phyloP scores from a whole-genome alignment of 2,797 vertebrate genomes.

The Cuniculus paca region DNA sequence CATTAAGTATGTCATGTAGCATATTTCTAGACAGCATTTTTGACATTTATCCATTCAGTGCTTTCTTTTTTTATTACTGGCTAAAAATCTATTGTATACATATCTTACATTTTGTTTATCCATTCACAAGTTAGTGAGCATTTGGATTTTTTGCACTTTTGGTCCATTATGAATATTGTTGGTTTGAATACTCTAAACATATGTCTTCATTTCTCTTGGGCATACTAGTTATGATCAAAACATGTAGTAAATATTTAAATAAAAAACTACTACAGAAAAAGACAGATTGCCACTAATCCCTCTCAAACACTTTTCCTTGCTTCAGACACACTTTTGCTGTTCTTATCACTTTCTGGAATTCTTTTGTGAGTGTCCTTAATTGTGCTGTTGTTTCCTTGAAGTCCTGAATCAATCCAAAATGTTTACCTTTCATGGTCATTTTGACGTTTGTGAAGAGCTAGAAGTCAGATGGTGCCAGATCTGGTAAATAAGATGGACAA shows the following conservation, averaged over 20 bases:
- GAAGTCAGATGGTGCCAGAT: neutral
- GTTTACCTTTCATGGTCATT: neutral
- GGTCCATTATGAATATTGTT: neutral
- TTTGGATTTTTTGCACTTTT: constrained; percentile 7
- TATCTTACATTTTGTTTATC: neutral
- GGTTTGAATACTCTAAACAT: neutral
- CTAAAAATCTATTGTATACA: neutral
- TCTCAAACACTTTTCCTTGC: neutral
- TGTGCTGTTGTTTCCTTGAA: neutral
- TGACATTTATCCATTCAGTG: neutral
- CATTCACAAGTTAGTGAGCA: constrained; percentile 21
- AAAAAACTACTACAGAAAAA: neutral
- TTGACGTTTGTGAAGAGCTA: neutral
- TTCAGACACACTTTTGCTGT: neutral
- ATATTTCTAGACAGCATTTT: neutral
- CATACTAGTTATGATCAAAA: neutral
- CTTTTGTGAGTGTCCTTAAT: neutral
- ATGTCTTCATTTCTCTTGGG: neutral
- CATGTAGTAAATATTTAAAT: neutral
- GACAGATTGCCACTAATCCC: neutral
- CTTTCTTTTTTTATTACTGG: neutral
- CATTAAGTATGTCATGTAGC: neutral
- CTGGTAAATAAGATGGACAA: neutral
- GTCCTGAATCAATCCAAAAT: neutral
- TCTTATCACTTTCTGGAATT: neutral